Conservation (phyloP, 2,113 vertebrate species). For the Notarius quadriscutis region DNA sequence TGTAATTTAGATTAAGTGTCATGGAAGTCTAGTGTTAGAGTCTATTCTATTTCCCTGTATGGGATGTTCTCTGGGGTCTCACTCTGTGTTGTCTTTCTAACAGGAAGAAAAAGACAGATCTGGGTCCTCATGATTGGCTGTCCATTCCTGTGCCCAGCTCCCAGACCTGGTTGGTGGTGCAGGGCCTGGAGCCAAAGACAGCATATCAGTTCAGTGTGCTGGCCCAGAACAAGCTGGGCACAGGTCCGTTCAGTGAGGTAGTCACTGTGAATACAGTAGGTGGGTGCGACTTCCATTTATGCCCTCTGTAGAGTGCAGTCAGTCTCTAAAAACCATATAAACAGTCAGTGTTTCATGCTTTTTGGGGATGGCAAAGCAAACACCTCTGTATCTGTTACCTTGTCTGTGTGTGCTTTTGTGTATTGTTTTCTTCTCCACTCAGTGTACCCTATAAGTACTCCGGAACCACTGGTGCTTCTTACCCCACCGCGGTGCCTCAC, state of each 20-base stretch:
- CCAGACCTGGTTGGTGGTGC: conserved; percentile 89
- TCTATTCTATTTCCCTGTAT: background rate
- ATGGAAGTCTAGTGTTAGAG: background rate
- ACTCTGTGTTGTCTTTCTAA: conserved; percentile 22
- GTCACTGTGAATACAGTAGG: conserved; percentile 99
- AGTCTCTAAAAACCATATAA: background rate
- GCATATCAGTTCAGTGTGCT: conserved; percentile 99
- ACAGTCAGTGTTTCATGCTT: background rate
- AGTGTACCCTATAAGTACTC: conserved; percentile 97
- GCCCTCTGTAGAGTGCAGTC: background rate
- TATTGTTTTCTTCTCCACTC: conserved; percentile 2
- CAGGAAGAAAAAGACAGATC: conserved; percentile 94
- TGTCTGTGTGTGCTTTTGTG: background rate
- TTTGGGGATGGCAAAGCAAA: background rate
- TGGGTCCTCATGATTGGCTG: conserved; percentile 96
- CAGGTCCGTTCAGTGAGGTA: conserved; percentile 98
- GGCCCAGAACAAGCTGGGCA: conserved; percentile 98
- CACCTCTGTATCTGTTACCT: background rate
- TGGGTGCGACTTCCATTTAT: conserved; percentile 62
- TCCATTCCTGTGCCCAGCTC: conserved; percentile 88
- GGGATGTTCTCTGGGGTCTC: background rate
- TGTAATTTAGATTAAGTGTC: background rate
- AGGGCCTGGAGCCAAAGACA: conserved; percentile 91
- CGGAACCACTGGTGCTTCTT: conserved; percentile 99
- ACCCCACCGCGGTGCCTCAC: conserved; percentile 99